A percentile compares a stretch with the other conserved stretches of the same genome.
phyloP scores from a whole-genome alignment of 2,113 vertebrate species.

The Holacanthus passer region DNA sequence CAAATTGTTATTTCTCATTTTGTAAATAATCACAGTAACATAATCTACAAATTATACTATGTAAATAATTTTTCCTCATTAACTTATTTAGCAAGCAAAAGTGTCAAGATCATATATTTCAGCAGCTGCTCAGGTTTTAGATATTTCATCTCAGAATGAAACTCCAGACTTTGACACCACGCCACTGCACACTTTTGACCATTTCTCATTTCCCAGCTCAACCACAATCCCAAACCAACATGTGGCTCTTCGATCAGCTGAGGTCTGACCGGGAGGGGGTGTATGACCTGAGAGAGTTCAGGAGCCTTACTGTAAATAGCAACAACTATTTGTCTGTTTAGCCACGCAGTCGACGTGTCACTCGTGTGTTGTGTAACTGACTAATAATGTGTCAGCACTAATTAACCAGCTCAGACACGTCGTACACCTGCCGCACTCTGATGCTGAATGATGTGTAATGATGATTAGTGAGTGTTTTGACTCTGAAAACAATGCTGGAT shows the following conservation, averaged over 20 bases:
- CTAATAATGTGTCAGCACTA: background rate
- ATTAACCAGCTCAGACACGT: background rate
- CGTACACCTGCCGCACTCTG: background rate
- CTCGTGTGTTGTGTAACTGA: background rate
- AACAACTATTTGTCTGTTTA: background rate
- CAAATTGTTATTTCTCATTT: background rate
- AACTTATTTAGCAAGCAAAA: background rate
- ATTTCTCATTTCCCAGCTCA: slow-evolving; percentile 25
- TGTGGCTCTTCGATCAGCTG: slow-evolving; percentile 45
- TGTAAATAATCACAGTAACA: background rate
- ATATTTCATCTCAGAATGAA: slow-evolving; percentile 12
- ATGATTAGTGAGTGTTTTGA: background rate
- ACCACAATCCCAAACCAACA: slow-evolving; percentile 5
- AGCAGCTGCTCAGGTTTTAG: background rate
- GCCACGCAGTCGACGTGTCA: background rate
- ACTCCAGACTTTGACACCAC: slow-evolving; percentile 16
- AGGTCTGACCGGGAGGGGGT: background rate
- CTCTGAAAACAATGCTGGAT: background rate
- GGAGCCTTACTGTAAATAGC: slow-evolving; percentile 6
- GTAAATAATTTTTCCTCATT: background rate
- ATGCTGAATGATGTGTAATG: slow-evolving; percentile 2
- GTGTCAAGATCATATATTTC: background rate
- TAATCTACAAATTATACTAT: background rate
- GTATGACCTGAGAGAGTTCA: slow-evolving; percentile 2
- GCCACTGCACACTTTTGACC: slow-evolving; percentile 10